Evolutionary conservation across 2,888 invertebrate species (phyloP).

Genomic region (Drosophila rubida): DNA sequence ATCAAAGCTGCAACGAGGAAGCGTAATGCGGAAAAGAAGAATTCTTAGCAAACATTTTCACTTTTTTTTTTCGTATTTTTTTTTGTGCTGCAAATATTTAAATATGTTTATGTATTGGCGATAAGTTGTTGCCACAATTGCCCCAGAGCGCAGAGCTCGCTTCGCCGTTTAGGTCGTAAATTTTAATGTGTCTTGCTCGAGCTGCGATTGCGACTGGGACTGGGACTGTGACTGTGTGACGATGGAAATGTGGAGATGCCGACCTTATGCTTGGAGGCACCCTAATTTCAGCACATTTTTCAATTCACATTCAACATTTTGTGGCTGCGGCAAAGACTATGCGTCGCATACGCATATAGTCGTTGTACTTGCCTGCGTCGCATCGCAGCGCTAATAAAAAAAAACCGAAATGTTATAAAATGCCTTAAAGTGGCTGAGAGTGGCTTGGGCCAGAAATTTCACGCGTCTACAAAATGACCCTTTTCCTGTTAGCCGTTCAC

Average conservation of each 20-base stretch:
- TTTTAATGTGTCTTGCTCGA: slow-evolving; percentile 55
- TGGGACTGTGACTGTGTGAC: not conserved
- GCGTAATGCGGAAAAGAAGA: not conserved
- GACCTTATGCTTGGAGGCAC: slow-evolving; percentile 43
- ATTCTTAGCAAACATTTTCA: not conserved
- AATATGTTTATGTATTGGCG: slow-evolving; percentile 53
- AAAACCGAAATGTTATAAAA: slow-evolving; percentile 41
- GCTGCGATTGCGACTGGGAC: slow-evolving; percentile 1
- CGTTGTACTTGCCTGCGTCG: slow-evolving; percentile 14
- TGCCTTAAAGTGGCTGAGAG: slow-evolving; percentile 41
- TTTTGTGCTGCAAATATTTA: slow-evolving; percentile 21
- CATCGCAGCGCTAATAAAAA: slow-evolving; percentile 48
- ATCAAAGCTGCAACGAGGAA: slow-evolving; percentile 89
- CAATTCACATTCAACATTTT: slow-evolving; percentile 67
- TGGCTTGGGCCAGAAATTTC: slow-evolving; percentile 63
- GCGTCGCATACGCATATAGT: not conserved
- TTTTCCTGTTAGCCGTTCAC: slow-evolving; percentile 61
- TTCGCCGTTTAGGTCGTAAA: slow-evolving; percentile 57
- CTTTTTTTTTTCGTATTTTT: too few species aligned
- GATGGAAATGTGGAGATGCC: not conserved
- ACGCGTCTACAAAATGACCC: slow-evolving; percentile 78
- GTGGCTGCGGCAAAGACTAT: slow-evolving; percentile 44
- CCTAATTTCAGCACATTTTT: slow-evolving; percentile 64
- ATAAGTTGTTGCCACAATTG: slow-evolving; percentile 64
- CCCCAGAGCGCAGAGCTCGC: slow-evolving; percentile 39